These are phyloP conservation scores for Neria commutata DNA, from an alignment of 2,888 invertebrate genomes.

Conservation along the genomic window DNA sequence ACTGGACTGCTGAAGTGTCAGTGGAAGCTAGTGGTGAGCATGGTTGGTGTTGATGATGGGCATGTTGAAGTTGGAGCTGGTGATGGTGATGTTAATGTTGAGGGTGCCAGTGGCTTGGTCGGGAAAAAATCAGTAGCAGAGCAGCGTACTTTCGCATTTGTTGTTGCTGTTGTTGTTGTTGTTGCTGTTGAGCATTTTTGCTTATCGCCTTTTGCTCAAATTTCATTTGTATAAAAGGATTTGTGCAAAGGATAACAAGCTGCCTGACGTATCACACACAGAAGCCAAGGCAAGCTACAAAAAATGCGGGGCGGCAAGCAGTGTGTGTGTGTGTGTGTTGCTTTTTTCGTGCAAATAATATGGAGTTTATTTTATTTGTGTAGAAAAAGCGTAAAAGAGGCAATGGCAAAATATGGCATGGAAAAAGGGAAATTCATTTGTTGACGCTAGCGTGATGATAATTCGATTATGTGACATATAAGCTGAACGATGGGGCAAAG, in stretches of 20 bases:
- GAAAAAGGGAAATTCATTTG: constrained; percentile 50
- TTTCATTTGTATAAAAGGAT: constrained; percentile 58
- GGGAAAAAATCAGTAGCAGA: neutral
- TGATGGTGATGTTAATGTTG: neutral
- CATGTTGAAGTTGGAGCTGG: neutral
- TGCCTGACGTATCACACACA: no score
- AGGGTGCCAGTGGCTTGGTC: neutral
- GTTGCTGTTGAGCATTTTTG: constrained; percentile 38
- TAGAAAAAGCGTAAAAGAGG: constrained; percentile 12
- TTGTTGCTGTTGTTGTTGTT: neutral
- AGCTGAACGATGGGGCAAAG: constrained; percentile 26
- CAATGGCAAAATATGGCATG: constrained; percentile 17
- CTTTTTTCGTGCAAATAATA: constrained; percentile 14
- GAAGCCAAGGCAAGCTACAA: no score
- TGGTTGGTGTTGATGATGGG: neutral
- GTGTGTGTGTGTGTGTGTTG: neutral
- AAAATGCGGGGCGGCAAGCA: neutral
- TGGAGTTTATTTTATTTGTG: no score
- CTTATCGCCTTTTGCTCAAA: constrained; percentile 51
- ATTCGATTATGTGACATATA: constrained; percentile 55
- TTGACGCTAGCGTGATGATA: constrained; percentile 60
- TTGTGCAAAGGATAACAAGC: constrained; percentile 54
- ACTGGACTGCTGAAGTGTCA: neutral
- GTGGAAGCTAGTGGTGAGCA: neutral
- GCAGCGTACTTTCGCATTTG: neutral